Percentiles rank a stretch among this genome's conserved stretches.
These are phyloP conservation scores for Babyrousa celebensis DNA, from an alignment of 2,797 vertebrate genomes.

Conservation along the genomic window DNA sequence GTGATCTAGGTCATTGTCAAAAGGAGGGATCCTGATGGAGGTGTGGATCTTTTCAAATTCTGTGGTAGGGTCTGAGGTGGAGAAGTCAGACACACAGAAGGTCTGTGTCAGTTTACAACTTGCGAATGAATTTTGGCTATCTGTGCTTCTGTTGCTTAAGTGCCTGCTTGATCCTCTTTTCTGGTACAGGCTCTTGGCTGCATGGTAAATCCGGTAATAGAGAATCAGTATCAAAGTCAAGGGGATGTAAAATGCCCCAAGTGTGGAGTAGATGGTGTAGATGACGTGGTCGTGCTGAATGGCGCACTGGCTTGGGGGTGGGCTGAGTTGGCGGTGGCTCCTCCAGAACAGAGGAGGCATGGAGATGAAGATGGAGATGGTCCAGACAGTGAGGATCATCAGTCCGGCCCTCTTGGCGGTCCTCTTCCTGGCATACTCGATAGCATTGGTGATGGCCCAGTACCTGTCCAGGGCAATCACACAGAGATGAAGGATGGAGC, in stretches of 20 bases:
- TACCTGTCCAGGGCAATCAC: conserved; percentile 96
- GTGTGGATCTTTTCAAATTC: conserved; percentile 91
- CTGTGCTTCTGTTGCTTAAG: conserved; percentile 93
- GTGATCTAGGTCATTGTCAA: conserved; percentile 91
- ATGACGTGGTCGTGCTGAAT: conserved; percentile 95
- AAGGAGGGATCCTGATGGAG: conserved; percentile 90
- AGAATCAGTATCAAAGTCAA: conserved; percentile 95
- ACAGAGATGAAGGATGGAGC: conserved; percentile 96
- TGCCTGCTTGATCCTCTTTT: conserved; percentile 95
- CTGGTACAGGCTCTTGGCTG: conserved; percentile 96
- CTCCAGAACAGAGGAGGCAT: conserved; percentile 96
- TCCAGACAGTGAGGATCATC: conserved; percentile 94
- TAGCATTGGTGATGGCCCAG: conserved; percentile 96
- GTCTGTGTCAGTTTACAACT: conserved; percentile 94
- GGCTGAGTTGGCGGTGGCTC: conserved; percentile 87
- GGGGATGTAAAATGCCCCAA: conserved; percentile 96
- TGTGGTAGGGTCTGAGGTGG: conserved; percentile 92
- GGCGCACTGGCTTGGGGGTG: conserved; percentile 91
- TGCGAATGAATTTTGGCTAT: conserved; percentile 94
- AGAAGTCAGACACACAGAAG: conserved; percentile 94
- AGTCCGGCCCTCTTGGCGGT: conserved; percentile 92
- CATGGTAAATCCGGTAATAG: conserved; percentile 95
- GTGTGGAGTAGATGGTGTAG: conserved; percentile 96
- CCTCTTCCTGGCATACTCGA: conserved; percentile 94
- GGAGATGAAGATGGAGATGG: conserved; percentile 95